Conservation (phyloP, 2,113 vertebrate genomes). For the Pseudopodoces humilis region DNA sequence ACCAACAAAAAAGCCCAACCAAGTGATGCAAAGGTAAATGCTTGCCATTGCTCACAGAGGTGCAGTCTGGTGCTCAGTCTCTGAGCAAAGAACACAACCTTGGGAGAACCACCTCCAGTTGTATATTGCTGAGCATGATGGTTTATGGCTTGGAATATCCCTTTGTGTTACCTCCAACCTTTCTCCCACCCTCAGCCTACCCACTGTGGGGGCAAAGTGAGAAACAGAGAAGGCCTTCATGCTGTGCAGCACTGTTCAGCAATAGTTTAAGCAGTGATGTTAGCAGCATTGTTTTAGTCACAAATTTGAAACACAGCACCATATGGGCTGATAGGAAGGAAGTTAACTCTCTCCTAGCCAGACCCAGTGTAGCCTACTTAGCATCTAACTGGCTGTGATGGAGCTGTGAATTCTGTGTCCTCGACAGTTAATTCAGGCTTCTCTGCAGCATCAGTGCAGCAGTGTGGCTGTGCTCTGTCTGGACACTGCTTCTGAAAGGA, state of each 20-base stretch:
- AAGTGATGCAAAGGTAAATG: background rate
- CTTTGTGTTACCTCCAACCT: background rate
- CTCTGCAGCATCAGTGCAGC: background rate
- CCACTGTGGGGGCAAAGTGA: background rate
- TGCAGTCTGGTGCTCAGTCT: background rate
- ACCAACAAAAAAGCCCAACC: background rate
- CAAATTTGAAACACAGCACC: background rate
- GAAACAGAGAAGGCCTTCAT: background rate
- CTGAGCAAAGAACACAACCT: background rate
- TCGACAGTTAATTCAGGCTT: background rate
- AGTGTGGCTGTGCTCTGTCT: background rate
- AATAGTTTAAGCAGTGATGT: background rate
- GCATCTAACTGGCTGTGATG: background rate
- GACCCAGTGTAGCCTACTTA: background rate
- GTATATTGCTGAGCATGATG: background rate
- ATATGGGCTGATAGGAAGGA: background rate
- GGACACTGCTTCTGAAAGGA: background rate
- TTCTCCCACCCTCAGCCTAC: background rate
- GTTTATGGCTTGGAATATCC: background rate
- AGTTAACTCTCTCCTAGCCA: background rate
- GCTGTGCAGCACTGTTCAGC: background rate
- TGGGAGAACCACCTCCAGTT: accelerated
- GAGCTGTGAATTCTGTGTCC: background rate
- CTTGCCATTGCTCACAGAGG: background rate
- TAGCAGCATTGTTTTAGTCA: background rate